phyloP scores from a whole-genome alignment of 2,113 vertebrate species.

The Theristicus caerulescens region DNA sequence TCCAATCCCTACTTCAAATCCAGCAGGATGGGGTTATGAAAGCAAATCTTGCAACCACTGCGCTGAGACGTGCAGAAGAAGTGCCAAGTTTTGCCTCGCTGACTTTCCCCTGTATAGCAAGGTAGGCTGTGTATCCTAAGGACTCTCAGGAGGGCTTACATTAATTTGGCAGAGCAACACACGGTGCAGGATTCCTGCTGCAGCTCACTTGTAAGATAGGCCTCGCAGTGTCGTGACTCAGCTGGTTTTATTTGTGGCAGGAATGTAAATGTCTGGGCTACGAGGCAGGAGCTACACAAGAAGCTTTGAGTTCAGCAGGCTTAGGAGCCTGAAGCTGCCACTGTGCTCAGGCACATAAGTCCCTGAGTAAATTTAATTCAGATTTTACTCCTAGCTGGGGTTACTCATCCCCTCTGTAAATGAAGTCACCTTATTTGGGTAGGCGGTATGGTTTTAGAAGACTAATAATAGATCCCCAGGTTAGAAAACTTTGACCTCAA shows the following conservation, averaged over 20 bases:
- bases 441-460: neutral
- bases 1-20: neutral
- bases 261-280: neutral
- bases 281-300: neutral
- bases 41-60: neutral
- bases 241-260: neutral
- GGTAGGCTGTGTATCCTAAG: neutral
- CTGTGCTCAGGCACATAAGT: fast-evolving
- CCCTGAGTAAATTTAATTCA: neutral
- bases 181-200: neutral
- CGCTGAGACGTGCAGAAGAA: neutral
- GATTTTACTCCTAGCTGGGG: neutral
- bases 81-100: neutral
- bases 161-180: neutral
- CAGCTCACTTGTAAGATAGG: neutral
- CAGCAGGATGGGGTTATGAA: neutral
- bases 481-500: neutral
- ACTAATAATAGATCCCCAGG: neutral
- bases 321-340: neutral
- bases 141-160: neutral
- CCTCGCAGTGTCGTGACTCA: neutral
- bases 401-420: neutral
- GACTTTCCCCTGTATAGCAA: neutral
- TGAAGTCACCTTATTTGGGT: neutral
- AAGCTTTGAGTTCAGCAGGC: neutral